Evolutionary conservation across 1,140 invertebrate genomes (phyloP).

Genomic region (Drosophila tsacasi): DNA sequence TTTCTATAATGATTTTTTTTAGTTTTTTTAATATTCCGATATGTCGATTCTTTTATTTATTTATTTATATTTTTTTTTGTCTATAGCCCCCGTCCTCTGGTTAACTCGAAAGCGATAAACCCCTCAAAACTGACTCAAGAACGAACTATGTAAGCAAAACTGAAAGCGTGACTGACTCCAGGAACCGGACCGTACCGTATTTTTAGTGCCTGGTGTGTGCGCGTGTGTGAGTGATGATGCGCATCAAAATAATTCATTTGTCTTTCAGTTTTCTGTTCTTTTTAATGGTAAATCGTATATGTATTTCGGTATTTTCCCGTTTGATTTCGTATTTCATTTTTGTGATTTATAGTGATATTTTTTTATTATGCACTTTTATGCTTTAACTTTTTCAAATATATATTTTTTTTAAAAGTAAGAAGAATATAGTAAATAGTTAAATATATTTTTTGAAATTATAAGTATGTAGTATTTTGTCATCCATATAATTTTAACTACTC

Average conservation of each 20-base stretch:
- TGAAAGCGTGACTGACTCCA: slow-evolving; percentile 11
- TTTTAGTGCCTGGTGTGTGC: slow-evolving; percentile 68
- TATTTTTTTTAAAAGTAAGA: slow-evolving; percentile 16
- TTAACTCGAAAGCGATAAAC: not conserved
- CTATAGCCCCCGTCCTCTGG: not conserved
- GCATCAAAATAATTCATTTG: slow-evolving; percentile 51
- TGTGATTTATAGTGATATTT: slow-evolving; percentile 2
- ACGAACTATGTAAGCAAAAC: not conserved
- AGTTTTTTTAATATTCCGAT: not conserved
- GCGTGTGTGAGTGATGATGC: slow-evolving; percentile 54
- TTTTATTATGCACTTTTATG: slow-evolving; percentile 21
- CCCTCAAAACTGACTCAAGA: not conserved
- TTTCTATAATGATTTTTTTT: not conserved
- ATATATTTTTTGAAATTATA: slow-evolving; percentile 3
- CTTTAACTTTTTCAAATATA: slow-evolving; percentile 1
- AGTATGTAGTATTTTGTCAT: slow-evolving; percentile 14
- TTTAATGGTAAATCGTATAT: slow-evolving; percentile 19
- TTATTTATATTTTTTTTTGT: not conserved
- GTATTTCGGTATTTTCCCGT: slow-evolving; percentile 6
- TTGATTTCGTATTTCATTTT: slow-evolving; percentile 17
- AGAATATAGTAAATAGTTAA: slow-evolving; percentile 22
- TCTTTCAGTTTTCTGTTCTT: slow-evolving; percentile 25
- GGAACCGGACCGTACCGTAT: slow-evolving; percentile 22
- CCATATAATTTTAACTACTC: slow-evolving; percentile 5
- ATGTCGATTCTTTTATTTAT: too few species aligned